Conservation (phyloP, 1,140 invertebrate species). For the Leucophenga varia region DNA sequence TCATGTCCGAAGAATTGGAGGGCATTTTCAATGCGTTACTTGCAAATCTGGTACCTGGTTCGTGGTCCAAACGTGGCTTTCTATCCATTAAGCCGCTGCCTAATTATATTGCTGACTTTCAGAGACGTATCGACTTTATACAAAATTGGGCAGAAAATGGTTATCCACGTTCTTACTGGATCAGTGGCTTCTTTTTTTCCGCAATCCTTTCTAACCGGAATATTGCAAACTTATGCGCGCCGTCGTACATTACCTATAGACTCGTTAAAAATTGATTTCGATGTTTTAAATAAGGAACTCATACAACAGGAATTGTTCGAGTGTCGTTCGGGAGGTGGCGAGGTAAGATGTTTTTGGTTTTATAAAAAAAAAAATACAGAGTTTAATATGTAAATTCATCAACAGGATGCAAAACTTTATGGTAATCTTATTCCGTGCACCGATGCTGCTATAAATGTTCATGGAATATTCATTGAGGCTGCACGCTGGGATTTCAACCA, state of each 20-base stretch:
- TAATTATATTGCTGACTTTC: slow-evolving; percentile 80
- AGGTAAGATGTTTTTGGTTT: no score
- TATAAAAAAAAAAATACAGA: no score
- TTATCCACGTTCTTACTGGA: slow-evolving; percentile 80
- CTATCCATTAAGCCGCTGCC: slow-evolving; percentile 82
- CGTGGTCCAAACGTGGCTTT: slow-evolving; percentile 82
- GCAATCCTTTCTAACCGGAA: slow-evolving; percentile 86
- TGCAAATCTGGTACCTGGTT: slow-evolving; percentile 75
- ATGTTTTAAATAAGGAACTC: slow-evolving; percentile 60
- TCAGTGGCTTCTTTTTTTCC: slow-evolving; percentile 90
- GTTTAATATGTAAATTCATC: no score
- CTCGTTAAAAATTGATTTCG: slow-evolving; percentile 78
- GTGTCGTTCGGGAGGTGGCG: slow-evolving; percentile 55
- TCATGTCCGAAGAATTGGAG: slow-evolving; percentile 86
- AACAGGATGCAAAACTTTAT: slow-evolving; percentile 58
- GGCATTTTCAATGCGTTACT: slow-evolving; percentile 75
- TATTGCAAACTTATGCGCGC: slow-evolving; percentile 81
- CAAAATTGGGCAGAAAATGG: slow-evolving; percentile 69
- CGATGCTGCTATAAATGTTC: slow-evolving; percentile 76
- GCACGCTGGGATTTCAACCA: slow-evolving; percentile 73
- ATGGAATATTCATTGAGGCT: slow-evolving; percentile 86
- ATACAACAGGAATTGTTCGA: slow-evolving; percentile 69
- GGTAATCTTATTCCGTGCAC: slow-evolving; percentile 61
- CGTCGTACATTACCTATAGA: slow-evolving; percentile 84
- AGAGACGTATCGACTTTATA: slow-evolving; percentile 77